phyloP scores from a whole-genome alignment of 2,797 vertebrate species.

The Coccyzus lansbergi region DNA sequence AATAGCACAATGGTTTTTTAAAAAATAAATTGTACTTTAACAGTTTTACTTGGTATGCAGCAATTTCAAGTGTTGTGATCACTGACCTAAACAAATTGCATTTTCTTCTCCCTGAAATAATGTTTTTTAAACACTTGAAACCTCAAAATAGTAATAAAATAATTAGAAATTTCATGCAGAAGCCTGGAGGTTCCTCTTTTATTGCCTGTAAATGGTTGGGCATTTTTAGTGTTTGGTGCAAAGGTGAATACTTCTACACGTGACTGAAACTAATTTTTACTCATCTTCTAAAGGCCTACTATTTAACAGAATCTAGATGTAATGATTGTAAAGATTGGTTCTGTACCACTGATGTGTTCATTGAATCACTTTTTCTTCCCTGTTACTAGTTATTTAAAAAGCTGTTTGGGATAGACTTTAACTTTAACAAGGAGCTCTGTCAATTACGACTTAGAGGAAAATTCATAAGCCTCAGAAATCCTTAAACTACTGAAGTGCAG shows the following conservation, averaged over 20 bases:
- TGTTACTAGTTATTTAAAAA: background rate
- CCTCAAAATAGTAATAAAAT: background rate
- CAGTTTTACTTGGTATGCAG: background rate
- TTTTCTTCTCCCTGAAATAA: background rate
- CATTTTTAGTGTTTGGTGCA: background rate
- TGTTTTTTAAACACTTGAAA: background rate
- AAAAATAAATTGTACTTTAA: background rate
- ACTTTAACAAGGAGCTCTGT: background rate
- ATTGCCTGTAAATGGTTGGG: background rate
- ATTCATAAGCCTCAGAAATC: background rate
- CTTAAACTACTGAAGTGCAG: background rate
- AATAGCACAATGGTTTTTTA: background rate
- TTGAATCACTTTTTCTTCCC: background rate
- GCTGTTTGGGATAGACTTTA: background rate
- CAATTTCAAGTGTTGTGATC: background rate
- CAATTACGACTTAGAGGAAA: constrained; percentile 14
- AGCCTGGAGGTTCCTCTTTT: background rate
- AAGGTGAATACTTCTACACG: background rate
- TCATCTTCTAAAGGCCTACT: background rate
- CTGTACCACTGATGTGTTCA: background rate
- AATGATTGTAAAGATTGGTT: background rate
- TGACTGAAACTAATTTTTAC: background rate
- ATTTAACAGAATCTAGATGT: background rate
- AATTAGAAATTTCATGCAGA: background rate
- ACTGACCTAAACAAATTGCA: background rate